Evolutionary conservation across 2,888 invertebrate species (phyloP).

Genomic region (Agriopis marginaria): DNA sequence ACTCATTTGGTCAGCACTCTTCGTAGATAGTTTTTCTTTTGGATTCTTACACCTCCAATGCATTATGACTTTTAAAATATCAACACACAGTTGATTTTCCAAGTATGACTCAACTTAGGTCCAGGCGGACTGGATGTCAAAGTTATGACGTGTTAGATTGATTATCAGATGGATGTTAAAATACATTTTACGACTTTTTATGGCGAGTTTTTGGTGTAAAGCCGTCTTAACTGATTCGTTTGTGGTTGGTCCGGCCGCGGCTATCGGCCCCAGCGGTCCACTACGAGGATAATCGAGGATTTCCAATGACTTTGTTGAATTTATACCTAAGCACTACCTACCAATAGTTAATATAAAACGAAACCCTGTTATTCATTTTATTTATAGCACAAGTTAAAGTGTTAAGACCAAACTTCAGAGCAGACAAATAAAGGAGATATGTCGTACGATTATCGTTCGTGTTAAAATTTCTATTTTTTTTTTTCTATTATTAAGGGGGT

Average conservation of each 20-base stretch:
- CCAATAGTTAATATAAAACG: not conserved
- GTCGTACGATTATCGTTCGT: no score
- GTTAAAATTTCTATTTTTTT: no score
- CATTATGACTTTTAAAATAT: conserved; percentile 50
- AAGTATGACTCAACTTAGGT: conserved; percentile 62
- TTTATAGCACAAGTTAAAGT: no score
- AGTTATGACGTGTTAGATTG: conserved; percentile 87
- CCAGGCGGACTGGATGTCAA: conserved; percentile 82
- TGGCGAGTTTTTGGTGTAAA: conserved; percentile 78
- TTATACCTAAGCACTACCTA: conserved; percentile 15
- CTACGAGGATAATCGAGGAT: conserved; percentile 38
- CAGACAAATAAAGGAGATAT: no score
- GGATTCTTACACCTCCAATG: conserved; percentile 41
- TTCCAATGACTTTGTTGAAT: conserved; percentile 33
- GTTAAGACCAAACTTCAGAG: no score
- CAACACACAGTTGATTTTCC: conserved; percentile 52
- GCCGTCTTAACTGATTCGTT: conserved; percentile 76
- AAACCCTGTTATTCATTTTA: no score
- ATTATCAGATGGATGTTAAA: conserved; percentile 87
- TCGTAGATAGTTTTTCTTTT: conserved; percentile 69
- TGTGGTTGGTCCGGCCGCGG: conserved; percentile 63
- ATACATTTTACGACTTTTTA: conserved; percentile 85
- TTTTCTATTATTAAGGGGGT: no score
- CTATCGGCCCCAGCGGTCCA: conserved; percentile 41
- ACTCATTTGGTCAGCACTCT: conserved; percentile 79